Percentiles rank a stretch among this genome's conserved stretches.
Conservation (phyloP, 2,113 vertebrate genomes). For the Passer domesticus region DNA sequence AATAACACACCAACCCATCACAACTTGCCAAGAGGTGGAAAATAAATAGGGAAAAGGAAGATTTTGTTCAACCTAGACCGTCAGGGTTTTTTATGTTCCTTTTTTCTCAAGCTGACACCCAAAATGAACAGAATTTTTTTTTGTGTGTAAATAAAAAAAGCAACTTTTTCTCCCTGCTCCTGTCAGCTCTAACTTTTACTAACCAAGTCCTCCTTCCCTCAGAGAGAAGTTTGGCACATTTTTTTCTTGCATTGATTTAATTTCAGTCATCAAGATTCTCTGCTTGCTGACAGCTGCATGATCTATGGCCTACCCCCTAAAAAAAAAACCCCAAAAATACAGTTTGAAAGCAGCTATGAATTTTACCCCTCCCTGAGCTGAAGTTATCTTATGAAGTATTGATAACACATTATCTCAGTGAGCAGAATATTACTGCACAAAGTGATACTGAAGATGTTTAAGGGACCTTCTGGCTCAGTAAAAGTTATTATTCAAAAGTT, state of each 20-base stretch:
- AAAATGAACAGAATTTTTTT: neutral
- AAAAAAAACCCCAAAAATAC: neutral
- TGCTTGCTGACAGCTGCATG: slow-evolving; percentile 64
- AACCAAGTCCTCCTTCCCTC: neutral
- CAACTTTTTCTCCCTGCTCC: neutral
- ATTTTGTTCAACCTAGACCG: neutral
- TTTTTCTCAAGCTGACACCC: neutral
- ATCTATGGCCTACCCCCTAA: slow-evolving; percentile 67
- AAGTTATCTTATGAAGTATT: slow-evolving; percentile 73
- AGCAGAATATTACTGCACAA: slow-evolving; percentile 76
- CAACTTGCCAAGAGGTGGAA: neutral
- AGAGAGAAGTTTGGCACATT: neutral
- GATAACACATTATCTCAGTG: slow-evolving; percentile 77
- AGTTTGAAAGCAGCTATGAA: slow-evolving; percentile 54
- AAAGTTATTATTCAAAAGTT: slow-evolving; percentile 81
- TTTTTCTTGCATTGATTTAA: slow-evolving; percentile 33
- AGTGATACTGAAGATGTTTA: slow-evolving; percentile 75
- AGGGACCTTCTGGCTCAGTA: slow-evolving; percentile 67
- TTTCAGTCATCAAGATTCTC: slow-evolving; percentile 75
- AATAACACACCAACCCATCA: neutral
- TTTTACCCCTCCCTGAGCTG: slow-evolving; percentile 65
- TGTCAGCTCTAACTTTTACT: slow-evolving; percentile 19
- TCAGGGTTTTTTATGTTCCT: neutral
- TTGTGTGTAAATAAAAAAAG: neutral
- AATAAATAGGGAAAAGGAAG: neutral